Evolutionary conservation across 2,797 vertebrate genomes (phyloP), one percentile per base, ranked within the genome.

Genomic region (Tapirus indicus): DNA sequence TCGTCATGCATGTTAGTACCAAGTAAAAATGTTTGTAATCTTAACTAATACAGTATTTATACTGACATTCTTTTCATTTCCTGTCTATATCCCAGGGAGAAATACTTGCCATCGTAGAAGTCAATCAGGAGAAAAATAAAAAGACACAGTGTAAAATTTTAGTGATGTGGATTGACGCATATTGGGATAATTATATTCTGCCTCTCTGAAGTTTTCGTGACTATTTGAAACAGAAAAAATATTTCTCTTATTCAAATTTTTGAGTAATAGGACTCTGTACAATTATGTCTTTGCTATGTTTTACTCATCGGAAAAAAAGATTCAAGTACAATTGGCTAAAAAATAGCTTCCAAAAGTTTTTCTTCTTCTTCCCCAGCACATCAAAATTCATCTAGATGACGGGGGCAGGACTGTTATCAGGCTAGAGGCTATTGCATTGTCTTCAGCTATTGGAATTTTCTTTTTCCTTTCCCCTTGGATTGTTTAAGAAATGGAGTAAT

Each of bases 401-500:
- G 95, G 54, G 23, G 21, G 32, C 54, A 90, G n/a, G 69, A 29
- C 12, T 72, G 44, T 85, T 72, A 85, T 38, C 54, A 68, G 29
- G 20, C 35, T 56, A 54, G 4, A 41, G 69, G 16, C 25, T 93
- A 77, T 71, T 79, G 2, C 38, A 62, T 29, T 74, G 38, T 84
- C 25, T 88, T 83, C 23, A 69, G 62, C 35, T 74, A 41, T 21
- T 72, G 16, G 6, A 84, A 32, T 44, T 41, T 47, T 58, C 25
- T 74, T 47, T 29, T 14, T 2, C 12, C 32, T 75, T 91, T 91
- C 29, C 27, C 25, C 41, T 71, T 84, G 14, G 20, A 87, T 88
- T 90, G 20, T 49, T 90, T 60, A 92, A 97, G 82, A 79, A 96
- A 29, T 32, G 56, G 84, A 79, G 12, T 66, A 75, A 92, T 66